Evolutionary conservation across 2,113 vertebrate species (phyloP).

Genomic region (Mobula birostris): DNA sequence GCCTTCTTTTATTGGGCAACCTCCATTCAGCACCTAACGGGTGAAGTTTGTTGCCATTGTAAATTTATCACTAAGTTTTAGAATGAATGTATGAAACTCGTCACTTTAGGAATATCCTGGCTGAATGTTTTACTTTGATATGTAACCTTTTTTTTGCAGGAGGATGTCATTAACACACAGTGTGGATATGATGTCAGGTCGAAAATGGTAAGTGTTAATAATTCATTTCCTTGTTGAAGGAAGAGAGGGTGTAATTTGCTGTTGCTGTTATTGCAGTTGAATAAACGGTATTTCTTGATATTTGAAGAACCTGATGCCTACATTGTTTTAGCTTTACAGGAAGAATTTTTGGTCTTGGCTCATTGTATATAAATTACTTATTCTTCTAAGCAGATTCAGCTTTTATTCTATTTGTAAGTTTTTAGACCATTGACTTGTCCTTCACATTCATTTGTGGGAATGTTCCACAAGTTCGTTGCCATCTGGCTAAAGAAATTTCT

Average conservation of each 20-base stretch:
- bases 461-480: too few species aligned
- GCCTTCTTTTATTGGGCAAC: background rate
- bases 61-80: background rate
- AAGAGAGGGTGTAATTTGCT: background rate
- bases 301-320: background rate
- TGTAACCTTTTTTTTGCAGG: slow-evolving; percentile 49
- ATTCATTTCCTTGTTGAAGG: background rate
- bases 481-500: too few species aligned
- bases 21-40: background rate
- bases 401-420: background rate
- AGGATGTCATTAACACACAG: slow-evolving; percentile 82
- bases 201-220: slow-evolving; percentile 58
- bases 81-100: background rate
- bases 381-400: background rate
- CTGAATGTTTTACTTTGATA: background rate
- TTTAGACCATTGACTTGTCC: too few species aligned
- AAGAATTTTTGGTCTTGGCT: background rate
- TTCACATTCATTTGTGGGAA: too few species aligned
- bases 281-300: background rate
- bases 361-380: background rate
- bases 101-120: background rate
- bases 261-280: background rate
- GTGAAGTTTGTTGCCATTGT: too few species aligned
- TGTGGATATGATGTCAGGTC: slow-evolving; percentile 81
- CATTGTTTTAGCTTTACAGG: background rate